phyloP scores from a whole-genome alignment of 2,113 vertebrate genomes.

The Oncorhynchus tshawytscha region DNA sequence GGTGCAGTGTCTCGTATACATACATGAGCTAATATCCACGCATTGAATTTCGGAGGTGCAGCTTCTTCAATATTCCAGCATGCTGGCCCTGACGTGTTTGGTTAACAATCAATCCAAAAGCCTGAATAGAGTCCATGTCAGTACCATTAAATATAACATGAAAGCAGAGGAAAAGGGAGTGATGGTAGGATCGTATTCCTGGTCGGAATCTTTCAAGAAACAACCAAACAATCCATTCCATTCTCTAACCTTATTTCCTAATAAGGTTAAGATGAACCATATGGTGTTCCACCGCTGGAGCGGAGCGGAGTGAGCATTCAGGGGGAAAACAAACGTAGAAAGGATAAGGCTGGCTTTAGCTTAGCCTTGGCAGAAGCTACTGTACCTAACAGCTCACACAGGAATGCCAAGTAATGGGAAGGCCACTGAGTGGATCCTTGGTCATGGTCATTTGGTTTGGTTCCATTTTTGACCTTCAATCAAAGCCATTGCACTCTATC shows the following conservation, averaged over 20 bases:
- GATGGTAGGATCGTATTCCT: slow-evolving; percentile 14
- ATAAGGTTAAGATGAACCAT: slow-evolving; percentile 52
- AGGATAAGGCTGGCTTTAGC: not conserved
- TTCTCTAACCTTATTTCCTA: slow-evolving; percentile 30
- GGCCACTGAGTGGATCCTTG: not conserved
- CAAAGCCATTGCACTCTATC: too few relatives aligned
- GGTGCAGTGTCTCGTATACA: not conserved
- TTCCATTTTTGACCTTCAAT: too few relatives aligned
- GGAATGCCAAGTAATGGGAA: not conserved
- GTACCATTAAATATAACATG: not conserved
- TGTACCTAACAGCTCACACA: slow-evolving; percentile 5
- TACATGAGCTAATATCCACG: not conserved
- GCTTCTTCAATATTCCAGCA: not conserved
- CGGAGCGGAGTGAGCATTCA: not conserved
- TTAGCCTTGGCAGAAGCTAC: not conserved
- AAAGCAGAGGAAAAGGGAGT: slow-evolving; percentile 7
- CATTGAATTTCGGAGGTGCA: not conserved
- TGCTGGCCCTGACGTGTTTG: slow-evolving; percentile 6
- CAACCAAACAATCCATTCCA: slow-evolving; percentile 17
- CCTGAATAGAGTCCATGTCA: not conserved
- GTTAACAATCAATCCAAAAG: not conserved
- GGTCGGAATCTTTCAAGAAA: slow-evolving; percentile 21
- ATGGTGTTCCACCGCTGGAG: slow-evolving; percentile 18
- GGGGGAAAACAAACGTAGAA: slow-evolving; percentile 10
- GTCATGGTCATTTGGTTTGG: not conserved